Base-by-base conservation (phyloP, 1,140 invertebrate genomes). In the Pantala flavescens region DNA sequence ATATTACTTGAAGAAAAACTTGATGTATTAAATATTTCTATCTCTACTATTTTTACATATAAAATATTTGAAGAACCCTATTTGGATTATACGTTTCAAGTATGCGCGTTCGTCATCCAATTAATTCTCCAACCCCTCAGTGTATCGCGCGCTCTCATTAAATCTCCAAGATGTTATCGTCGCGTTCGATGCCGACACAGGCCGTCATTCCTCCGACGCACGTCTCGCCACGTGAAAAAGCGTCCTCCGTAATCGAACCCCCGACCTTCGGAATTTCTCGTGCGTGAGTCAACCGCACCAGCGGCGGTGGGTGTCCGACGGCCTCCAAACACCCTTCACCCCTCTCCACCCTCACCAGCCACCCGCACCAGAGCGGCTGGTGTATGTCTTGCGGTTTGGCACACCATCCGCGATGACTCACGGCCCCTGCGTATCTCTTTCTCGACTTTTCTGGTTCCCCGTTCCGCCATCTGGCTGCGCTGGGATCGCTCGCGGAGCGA, bases 351-450 rank as follows among this genome's bases (percentile, higher is more conserved):
- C 49, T 21, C 49, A 63, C 49, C 49, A 16, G 16, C 16, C 49
- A 63, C 49, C 49, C 49, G 49, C 16, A 16, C 16, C 16, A 19
- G 16, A 16, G 49, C n/a, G 16, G 49, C n/a, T 19, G 14, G n/a
- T 63, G 16, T 21, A 63, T 63, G 16, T 63, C 49, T 21, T 63
- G 49, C 49, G 49, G 49, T 21, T 63, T 63, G 49, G 49, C 49
- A 63, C 49, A 63, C 49, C 49, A 63, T 63, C 49, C 49, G 49
- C 49, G 49, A 21, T 63, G 49, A 63, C 49, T 63, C 49, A 63
- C 49, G 3, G 12, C 49, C 16, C 12, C 49, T 36, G 49, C 14
- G 49, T 16, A 63, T 63, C 49, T 36, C 28, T 21, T 19, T 19
- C 49, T 16, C 49, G n/a, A 21, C 49, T 21, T 63, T 21, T 21